Base-by-base conservation (phyloP, 1,140 invertebrate species). In the Psilanteris sp. region DNA sequence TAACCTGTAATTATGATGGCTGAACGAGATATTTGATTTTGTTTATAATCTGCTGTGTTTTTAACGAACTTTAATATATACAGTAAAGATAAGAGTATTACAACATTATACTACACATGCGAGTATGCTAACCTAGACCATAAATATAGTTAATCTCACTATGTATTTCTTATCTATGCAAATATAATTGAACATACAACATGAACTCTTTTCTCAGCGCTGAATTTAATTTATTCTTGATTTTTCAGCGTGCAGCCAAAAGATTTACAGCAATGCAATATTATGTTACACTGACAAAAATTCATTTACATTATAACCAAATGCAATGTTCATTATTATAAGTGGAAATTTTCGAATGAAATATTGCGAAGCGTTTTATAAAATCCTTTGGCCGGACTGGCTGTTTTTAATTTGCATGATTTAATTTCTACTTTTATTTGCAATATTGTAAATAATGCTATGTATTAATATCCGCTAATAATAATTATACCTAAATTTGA, bases 111-210 rank as follows among this genome's bases (percentile, higher is more conserved):
- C 68, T 72, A 68, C 48, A 71, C 74, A 72, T 77, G 67, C 74
- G 55, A 77, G 61, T 72, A 77, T 77, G 74, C 74, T 73, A 73
- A 73, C 75, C 68, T 68, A 77, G 75, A 77, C 75, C 68, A 77
- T 77, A 77, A 77, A 77, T 77, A 77, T 77, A 77, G 75, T 78
- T 78, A 78, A 78, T 78, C 75, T 73, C 68, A 73, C 68, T 78
- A 70, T 78, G 75, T 78, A 78, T 78, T 78, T 78, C 75, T 78
- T 78, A 78, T 78, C 75, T 78, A 78, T 78, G 75, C 75, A 78
- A 78, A 78, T 78, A 78, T 78, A 78, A 78, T 78, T 78, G 75
- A 78, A 78, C 75, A 78, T 73, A 73, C 75, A 78, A 78, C 75
- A 66, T 70, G 68, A 78, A 78, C 68, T 78, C 75, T 78, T 78